Conservation (phyloP, 2,797 vertebrate species). For the Simalia tracyae region DNA sequence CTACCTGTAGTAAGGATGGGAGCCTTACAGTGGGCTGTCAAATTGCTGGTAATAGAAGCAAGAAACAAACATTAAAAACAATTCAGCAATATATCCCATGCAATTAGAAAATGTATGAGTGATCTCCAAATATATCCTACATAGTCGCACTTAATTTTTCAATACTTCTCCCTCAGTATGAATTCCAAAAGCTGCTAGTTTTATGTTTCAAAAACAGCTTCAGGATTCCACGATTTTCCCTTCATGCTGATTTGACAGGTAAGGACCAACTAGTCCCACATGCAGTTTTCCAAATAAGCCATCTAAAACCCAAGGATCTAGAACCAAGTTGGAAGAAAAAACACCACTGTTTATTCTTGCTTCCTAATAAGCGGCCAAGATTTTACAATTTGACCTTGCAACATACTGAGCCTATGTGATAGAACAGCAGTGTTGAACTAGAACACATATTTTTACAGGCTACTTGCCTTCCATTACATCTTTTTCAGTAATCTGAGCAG, state of each 20-base stretch:
- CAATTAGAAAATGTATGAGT: background rate
- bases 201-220: background rate
- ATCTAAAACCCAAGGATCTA: background rate
- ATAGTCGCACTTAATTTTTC: background rate
- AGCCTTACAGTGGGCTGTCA: background rate
- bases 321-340: background rate
- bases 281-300: background rate
- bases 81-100: background rate
- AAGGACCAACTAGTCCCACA: background rate
- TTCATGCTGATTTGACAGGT: background rate
- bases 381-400: background rate
- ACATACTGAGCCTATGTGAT: background rate
- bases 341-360: background rate
- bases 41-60: background rate
- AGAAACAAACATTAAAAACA: background rate
- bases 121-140: background rate
- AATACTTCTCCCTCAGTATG: background rate
- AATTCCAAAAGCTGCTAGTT: background rate
- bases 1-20: background rate
- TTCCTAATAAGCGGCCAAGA: background rate
- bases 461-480: conserved; percentile 82
- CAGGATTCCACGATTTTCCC: background rate
- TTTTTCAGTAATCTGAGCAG: conserved; percentile 74
- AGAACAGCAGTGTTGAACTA: background rate
- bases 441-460: background rate